A percentile compares a stretch with the other conserved stretches of the same genome.
Conservation (phyloP, 2,888 invertebrate species). For the Netelia virgata region DNA sequence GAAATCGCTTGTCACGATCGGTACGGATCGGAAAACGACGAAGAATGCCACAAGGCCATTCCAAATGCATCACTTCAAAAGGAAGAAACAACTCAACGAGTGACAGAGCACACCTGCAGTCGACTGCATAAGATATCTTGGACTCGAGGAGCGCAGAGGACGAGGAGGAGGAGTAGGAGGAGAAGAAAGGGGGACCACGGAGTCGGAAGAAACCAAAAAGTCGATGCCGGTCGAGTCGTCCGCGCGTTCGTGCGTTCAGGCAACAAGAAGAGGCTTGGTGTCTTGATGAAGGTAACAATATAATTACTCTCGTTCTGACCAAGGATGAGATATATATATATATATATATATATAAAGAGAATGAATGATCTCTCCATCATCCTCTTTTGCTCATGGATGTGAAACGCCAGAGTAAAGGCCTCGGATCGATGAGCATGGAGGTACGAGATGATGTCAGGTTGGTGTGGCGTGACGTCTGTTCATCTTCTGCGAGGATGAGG, state of each 20-base stretch:
- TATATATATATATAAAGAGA: neutral
- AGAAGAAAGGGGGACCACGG: no score
- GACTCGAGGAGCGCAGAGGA: conserved; percentile 1
- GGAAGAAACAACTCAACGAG: conserved; percentile 40
- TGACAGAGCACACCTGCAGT: conserved; percentile 55
- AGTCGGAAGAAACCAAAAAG: conserved; percentile 50
- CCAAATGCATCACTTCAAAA: conserved; percentile 34
- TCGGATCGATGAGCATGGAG: conserved; percentile 61
- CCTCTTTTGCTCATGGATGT: conserved; percentile 28
- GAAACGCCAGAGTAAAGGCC: conserved; percentile 33
- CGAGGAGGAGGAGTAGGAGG: neutral
- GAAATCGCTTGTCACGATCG: neutral
- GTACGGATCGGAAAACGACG: conserved; percentile 9
- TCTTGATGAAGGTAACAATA: conserved; percentile 74
- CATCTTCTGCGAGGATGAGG: neutral
- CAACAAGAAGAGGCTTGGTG: conserved; percentile 66
- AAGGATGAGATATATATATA: conserved; percentile 33
- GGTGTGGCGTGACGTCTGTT: conserved; percentile 20
- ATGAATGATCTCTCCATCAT: neutral
- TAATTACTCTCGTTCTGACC: conserved; percentile 71
- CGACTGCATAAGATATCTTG: conserved; percentile 38
- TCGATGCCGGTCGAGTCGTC: conserved; percentile 53
- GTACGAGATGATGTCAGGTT: conserved; percentile 48
- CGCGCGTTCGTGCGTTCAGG: conserved; percentile 25
- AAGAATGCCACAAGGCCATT: conserved; percentile 23